Percentiles rank a stretch among this genome's conserved stretches.
phyloP scores from a whole-genome alignment of 2,113 vertebrate species.

The Austrofundulus limnaeus region DNA sequence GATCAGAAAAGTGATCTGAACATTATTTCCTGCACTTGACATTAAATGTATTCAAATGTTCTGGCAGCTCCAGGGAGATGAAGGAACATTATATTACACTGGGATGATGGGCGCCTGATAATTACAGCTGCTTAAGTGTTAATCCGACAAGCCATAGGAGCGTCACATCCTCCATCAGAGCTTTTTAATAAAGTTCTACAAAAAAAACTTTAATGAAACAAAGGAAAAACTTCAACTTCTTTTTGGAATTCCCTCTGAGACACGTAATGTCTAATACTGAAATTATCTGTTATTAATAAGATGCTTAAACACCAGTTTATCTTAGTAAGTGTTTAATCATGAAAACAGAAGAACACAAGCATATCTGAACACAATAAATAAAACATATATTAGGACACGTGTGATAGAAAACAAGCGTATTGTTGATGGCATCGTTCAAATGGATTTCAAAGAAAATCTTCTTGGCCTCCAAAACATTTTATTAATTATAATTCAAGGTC shows the following conservation, averaged over 20 bases:
- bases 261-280: no score
- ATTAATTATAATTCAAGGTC: slow-evolving; percentile 60
- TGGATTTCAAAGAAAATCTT: slow-evolving; percentile 32
- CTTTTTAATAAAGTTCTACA: no score
- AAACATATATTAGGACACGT: slow-evolving; percentile 55
- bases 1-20: slow-evolving; percentile 4
- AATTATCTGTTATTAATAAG: not conserved
- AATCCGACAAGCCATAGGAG: no score
- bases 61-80: not conserved
- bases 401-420: slow-evolving; percentile 32
- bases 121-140: not conserved
- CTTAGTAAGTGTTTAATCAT: slow-evolving; percentile 63
- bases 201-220: no score
- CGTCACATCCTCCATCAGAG: no score
- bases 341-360: slow-evolving; percentile 49
- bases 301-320: not conserved
- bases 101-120: slow-evolving; percentile 6
- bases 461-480: slow-evolving; percentile 30
- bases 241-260: not conserved
- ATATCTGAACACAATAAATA: slow-evolving; percentile 59
- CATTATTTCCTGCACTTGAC: slow-evolving; percentile 32
- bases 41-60: not conserved
- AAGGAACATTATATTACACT: not conserved
- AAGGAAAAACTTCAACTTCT: no score
- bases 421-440: slow-evolving; percentile 41